Evolutionary conservation across 2,797 vertebrate genomes (phyloP), one percentile per base, ranked within the genome.

Genomic region (Platalea minor): DNA sequence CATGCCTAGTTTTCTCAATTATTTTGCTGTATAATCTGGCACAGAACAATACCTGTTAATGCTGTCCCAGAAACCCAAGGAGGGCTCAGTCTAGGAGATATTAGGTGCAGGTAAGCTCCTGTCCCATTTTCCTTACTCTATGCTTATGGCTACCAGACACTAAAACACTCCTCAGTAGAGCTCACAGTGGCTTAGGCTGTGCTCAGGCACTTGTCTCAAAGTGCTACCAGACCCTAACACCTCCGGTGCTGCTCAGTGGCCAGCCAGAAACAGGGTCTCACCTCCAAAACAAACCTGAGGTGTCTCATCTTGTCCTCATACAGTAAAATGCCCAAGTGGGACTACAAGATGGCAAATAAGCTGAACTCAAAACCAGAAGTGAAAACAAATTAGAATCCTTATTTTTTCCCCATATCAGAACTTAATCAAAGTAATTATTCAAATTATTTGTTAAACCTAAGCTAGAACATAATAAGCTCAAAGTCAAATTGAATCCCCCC

Each of bases 61-160:
- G 11, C 2, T 18, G 2, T 63, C 18, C 48, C 46, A 46, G 37
- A 83, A 45, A 81, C 7, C 20, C 20, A 50, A 53, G 11, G 4
- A 73, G 5, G 3, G 6, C 18, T 79, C 21, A 6, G 5, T 28
- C 14, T 29, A 23, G 13, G 7, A 83, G 17, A 50, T 68, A 67
- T 8, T 9, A 57, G 7, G 12, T 41, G 4, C 29, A 45, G 13
- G 11, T 28, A 74, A 70, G 4, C 4, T 56, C 5, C n/a, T 45
- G 15, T 29, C 26, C 5, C 17, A 9, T 68, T 75, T 82, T 82
- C 14, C 11, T 78, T 64, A 9, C 43, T 51, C 24, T 68, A 1
- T 54, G 3, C 2, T 53, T 64, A 24, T 0, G 1, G 3, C 5
- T n/a, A 13, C 18, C 6, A 43, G 17, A n/a, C 24, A 31, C 13